Base-by-base conservation (phyloP, 2,888 invertebrate genomes). In the Agriotes lineatus region DNA sequence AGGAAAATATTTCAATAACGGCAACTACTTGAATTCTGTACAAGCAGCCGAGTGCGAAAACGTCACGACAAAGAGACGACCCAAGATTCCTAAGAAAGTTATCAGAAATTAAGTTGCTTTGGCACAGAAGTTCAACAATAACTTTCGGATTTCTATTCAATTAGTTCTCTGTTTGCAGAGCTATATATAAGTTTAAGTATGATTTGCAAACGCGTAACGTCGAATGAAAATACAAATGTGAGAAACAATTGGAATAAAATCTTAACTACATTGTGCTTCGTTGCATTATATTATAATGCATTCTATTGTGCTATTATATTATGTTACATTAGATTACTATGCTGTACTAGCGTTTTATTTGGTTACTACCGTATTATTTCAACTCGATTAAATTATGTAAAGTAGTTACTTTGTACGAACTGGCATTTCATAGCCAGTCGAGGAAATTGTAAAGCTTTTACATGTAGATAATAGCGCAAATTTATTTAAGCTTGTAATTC, bases 361-460 rank as follows among this genome's bases (percentile, higher is more conserved):
- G n/a, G 20, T 16, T 45, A 45, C 20, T 45, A 19, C 45, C 20
- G n/a, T 45, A 20, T 20, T 45, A 45, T 45, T 45, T 45, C 19
- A 20, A 45, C 16, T 45, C 45, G 45, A 45, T 45, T 45, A 45
- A 45, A 45, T 20, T 45, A 45, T 19, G 45, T 20, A 45, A 45
- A 45, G 19, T 20, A 42, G 42, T 10, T 39, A 12, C 39, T 25
- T 25, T 25, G 7, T 25, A 5, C 25, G 7, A 25, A 25, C 35
- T 39, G 14, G 39, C 12, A 39, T 39, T 39, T 39, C 14, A 39
- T 39, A 39, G n/a, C 39, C n/a, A n/a, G n/a, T n/a, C n/a, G n/a
- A 25, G 25, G 7, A 25, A 25, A 25, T 25, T 25, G 7, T 7
- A 5, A 25, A 25, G 25, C 25, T 25, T 35, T 7, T n/a, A 35